Evolutionary conservation across 2,113 vertebrate genomes (phyloP), one percentile per base, ranked within the genome.

Genomic region (Synodontis membranacea): DNA sequence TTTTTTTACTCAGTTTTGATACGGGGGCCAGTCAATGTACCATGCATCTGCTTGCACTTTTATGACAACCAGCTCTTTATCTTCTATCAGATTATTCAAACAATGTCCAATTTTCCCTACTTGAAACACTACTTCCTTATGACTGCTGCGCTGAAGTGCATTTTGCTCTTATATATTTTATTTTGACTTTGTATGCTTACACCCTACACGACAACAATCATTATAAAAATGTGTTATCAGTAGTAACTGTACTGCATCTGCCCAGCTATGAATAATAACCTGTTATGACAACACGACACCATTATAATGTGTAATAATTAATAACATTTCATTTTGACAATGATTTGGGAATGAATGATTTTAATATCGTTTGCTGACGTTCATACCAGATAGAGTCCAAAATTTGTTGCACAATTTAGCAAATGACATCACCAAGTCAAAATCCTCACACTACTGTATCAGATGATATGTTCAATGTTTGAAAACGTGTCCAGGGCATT

Each of bases 71-170:
- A 82, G 85, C 72, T 85, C 80, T 75, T 87, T 88, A 72, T 79
- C 62, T 81, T 88, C 21, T 15, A 78, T 83, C 83, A 76, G 68
- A 56, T 82, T 60, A 75, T 90, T 84, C 88, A 80, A 76, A 64
- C 54, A 44, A n/a, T 81, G 66, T 88, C 86, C 64, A 89, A 81
- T 86, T 85, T 88, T 86, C 74, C 80, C 31, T 78, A n/a, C 23
- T 56, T 31, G 56, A 76, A 87, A 85, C 89, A 88, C 87, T 91
- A 87, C 78, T 91, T 89, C 91, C 88, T 92, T 90, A 86, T 91
- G 85, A 89, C 86, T 84, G 79, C 88, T 85, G 79, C 87, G 91
- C 83, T 86, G 85, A 89, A 89, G 86, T 90, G 4, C n/a, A n/a
- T n/a, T n/a, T n/a, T n/a, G n/a, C n/a, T n/a, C n/a, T n/a, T n/a